These are phyloP conservation scores for Acanthurus lineatus DNA, from an alignment of 2,797 vertebrate genomes.

Conservation along the genomic window DNA sequence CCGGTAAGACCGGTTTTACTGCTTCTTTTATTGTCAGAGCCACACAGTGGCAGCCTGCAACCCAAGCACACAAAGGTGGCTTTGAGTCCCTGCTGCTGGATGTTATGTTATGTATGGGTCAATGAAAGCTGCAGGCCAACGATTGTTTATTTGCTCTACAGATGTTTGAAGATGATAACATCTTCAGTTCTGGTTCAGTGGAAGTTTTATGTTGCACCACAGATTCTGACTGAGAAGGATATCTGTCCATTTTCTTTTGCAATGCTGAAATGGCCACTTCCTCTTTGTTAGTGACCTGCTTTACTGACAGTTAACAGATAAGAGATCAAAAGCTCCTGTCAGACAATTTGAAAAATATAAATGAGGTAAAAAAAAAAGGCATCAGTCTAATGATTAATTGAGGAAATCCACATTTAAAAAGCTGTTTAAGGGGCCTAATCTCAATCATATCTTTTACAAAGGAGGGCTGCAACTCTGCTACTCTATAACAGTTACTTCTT, in stretches of 20 bases:
- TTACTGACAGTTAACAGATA: background rate
- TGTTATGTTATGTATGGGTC: constrained; percentile 46
- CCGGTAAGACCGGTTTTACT: constrained; percentile 83
- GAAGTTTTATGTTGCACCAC: constrained; percentile 39
- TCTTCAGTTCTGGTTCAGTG: constrained; percentile 51
- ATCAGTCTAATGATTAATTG: background rate
- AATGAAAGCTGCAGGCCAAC: constrained; percentile 52
- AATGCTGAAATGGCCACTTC: constrained; percentile 15
- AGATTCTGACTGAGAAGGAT: constrained; percentile 28
- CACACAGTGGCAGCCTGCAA: constrained; percentile 64
- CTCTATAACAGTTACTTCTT: background rate
- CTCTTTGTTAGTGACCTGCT: constrained; percentile 12
- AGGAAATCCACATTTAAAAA: background rate
- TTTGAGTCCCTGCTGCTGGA: constrained; percentile 68
- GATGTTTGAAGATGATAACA: constrained; percentile 74
- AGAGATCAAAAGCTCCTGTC: background rate
- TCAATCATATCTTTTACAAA: background rate
- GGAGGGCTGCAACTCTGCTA: background rate
- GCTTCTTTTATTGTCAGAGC: constrained; percentile 75
- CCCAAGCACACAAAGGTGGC: constrained; percentile 78
- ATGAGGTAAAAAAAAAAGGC: background rate
- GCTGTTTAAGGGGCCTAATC: background rate
- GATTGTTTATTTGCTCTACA: constrained; percentile 70
- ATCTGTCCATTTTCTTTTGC: background rate
- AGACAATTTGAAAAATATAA: background rate